Evolutionary conservation across 2,888 invertebrate genomes (phyloP), one percentile per base, ranked within the genome.

Genomic region (Laothoe populi): DNA sequence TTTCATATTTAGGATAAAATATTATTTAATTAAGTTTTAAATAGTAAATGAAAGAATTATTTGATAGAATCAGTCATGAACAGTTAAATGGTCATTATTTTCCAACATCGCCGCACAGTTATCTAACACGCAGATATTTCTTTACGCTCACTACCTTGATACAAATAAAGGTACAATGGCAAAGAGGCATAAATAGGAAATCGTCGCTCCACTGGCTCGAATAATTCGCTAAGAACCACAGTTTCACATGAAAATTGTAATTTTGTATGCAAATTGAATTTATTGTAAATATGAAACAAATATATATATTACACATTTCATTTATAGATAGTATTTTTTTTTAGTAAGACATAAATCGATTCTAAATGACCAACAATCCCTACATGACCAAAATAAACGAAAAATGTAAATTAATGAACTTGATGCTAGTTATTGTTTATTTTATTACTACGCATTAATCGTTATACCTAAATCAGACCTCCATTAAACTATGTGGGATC

Each of bases 151-250:
- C 84, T 84, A 82, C 84, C 82, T 86, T 84, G 83, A 79, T 87
- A 87, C 84, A 87, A 87, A 87, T 90, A 87, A 87, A 87, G 80
- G 79, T 78, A 88, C 88, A 90, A 87, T 87, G 81, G 84, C 82
- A 74, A 75, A 78, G 80, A 83, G 79, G 78, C 83, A 84, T 84
- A 88, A 88, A 88, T 90, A 90, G 88, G 87, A 89, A 89, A 88
- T 87, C 84, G 80, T 72, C 91, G 90, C 91, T 90, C 90, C 88
- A 89, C 81, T 90, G 91, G 75, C 79, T 89, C 87, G 90, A 83
- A 90, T 90, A 90, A 90, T 90, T 87, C 81, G 83, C 82, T 80
- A 83, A 84, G 81, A 84, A 82, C 82, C 85, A 82, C 82, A 85
- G 85, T 83, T 88, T 86, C 84, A 89, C 84, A 86, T 90, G 86